Base-by-base conservation (phyloP, 2,113 vertebrate species). In the mouse (Mus musculus) region DNA sequence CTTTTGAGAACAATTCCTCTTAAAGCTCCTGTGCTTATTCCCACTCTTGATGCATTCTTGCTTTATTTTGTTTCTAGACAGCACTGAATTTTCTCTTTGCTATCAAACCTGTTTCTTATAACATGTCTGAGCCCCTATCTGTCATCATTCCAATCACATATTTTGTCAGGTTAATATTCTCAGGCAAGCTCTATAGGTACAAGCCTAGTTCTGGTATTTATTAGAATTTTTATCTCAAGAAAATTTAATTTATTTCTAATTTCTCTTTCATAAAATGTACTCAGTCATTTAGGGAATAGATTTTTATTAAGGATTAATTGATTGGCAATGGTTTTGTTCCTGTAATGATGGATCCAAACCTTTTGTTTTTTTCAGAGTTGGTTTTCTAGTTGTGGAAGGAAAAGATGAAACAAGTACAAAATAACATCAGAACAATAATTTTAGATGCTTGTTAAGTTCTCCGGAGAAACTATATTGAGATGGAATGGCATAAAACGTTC, bases 141-240 rank as follows among this genome's bases (percentile, higher is more conserved):
- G 12, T 69, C 22, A 73, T 9, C 33, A 81, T 92, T 76, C 36
- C 17, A 69, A 46, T 75, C 67, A 86, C 16, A 80, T 12, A 84
- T 75, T 94, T 92, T 54, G 67, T 39, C 63, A 94, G 33, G 42
- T 86, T 89, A 72, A 67, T 85, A 82, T 69, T 90, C 28, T 81
- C 56, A 82, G 49, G 49, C 0, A 81, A 22, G 5, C 26, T 3
- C 33, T 88, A 2, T 90, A 95, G n/a, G 33, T n/a, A 71, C 14
- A 67, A 1, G 69, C 19, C 33, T 81, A 22, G 26, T 46, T 92
- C 4, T 76, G 28, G 17, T 82, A 16, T 63, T 87, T 87, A 63
- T 94, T 94, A 63, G 19, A 81, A 49, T 54, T 92, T 93, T 87
- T 81, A 86, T 63, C 39, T 81, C 89, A 42, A 94, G 13, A 87